Percentiles rank a stretch among this genome's conserved stretches.
Conservation (phyloP, 2,113 vertebrate species). For the Illadopsis cleaveri region DNA sequence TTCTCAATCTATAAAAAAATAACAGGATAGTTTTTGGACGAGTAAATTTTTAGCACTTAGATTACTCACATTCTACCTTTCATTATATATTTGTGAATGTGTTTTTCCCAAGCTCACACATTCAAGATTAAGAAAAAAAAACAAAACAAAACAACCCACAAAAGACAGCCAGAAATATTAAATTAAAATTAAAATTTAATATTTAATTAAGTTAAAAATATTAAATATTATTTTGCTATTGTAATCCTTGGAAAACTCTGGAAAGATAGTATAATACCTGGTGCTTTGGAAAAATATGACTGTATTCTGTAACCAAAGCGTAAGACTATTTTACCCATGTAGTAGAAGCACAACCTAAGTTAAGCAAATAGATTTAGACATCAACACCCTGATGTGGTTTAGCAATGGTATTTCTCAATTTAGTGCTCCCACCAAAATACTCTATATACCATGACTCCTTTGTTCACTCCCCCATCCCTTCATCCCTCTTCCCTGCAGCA, state of each 20-base stretch:
- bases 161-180: too few species aligned
- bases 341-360: not conserved
- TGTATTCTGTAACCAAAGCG: not conserved
- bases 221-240: not conserved
- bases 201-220: too few species aligned
- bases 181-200: too few species aligned
- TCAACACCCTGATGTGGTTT: not conserved
- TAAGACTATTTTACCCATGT: not conserved
- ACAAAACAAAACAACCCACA: too few species aligned
- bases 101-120: not conserved
- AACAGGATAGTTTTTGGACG: not conserved
- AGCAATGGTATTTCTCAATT: not conserved
- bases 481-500: not conserved
- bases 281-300: not conserved
- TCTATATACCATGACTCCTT: not conserved
- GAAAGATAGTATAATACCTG: too few species aligned
- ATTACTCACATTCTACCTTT: not conserved
- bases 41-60: not conserved
- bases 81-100: not conserved
- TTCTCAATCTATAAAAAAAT: not conserved
- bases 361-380: not conserved
- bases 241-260: not conserved
- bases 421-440: not conserved
- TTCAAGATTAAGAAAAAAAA: not conserved
- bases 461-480: accelerated